Base-by-base conservation (phyloP, 2,797 vertebrate species). In the Lepus oiostolus region DNA sequence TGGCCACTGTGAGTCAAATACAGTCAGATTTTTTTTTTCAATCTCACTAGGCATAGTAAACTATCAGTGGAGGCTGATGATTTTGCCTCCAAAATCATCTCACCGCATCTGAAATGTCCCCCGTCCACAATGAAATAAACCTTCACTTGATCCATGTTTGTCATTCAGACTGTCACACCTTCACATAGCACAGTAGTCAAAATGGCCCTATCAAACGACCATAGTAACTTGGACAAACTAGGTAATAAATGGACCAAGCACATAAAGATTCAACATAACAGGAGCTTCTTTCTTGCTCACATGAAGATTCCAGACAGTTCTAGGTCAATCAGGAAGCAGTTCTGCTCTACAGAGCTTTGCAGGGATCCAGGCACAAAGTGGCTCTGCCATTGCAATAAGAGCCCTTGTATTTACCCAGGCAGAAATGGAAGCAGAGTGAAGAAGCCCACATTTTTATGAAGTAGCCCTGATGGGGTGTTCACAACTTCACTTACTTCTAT, bases 21-120 rank as follows among this genome's bases (percentile, higher is more conserved):
- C 35, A 79, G 30, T 70, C 24, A 83, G 5, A 19, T 19, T 35
- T 17, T 11, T 63, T 28, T 35, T n/a, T 82, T 58, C 58, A 60
- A 65, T 52, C 16, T 84, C 38, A 86, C 16, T 22, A 22, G 4
- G 67, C 28, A 71, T 2, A 86, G 24, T 11, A 70, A 81, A 82
- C 50, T 50, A 13, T 75, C 60, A 87, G 52, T n/a, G 54, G 28
- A 11, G 89, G 4, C 28, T n/a, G n/a, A 30, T 79, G 47, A 90
- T 84, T 90, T 7, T 62, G 42, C 10, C 71, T 50, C 16, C 17
- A 28, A 88, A 92, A 94, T 94, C 42, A 68, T 62, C 30, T 47
- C 67, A 62, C 70, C 83, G 63, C 58, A 88, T 30, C 58, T 54
- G 30, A 77, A 87, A 86, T 83, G 32, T 76, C 54, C 26, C 24